Conservation (phyloP, 2,888 invertebrate genomes). For the Agelastica alni region DNA sequence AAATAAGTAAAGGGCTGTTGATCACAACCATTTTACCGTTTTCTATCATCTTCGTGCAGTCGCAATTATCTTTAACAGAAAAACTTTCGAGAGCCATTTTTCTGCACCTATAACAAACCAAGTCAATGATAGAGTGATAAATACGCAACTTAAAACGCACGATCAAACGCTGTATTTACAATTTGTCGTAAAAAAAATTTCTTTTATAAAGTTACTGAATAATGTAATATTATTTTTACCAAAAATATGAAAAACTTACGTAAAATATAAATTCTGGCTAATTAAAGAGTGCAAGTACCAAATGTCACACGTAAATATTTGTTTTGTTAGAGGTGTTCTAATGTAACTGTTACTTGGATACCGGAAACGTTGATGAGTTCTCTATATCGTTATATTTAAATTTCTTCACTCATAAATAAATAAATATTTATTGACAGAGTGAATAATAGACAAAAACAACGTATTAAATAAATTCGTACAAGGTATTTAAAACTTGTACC, state of each 20-base stretch:
- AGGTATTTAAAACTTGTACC: no score
- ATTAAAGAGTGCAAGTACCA: conserved; percentile 19
- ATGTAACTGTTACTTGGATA: no score
- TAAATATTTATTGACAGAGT: no score
- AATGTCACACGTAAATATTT: conserved; percentile 15
- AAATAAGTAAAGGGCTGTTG: conserved; percentile 23
- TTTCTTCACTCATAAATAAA: no score
- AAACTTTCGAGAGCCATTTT: conserved; percentile 26
- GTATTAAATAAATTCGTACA: no score
- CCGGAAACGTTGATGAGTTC: no score
- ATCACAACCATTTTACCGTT: conserved; percentile 22
- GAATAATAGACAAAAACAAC: no score
- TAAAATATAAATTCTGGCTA: conserved; percentile 1
- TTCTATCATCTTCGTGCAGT: conserved; percentile 24
- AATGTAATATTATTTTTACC: not conserved
- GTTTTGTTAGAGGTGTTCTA: no score
- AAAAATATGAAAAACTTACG: conserved; percentile 14
- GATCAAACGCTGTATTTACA: no score
- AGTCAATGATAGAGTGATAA: conserved; percentile 26
- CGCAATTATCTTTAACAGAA: conserved; percentile 20
- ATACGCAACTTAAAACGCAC: not conserved
- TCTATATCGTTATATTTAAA: no score
- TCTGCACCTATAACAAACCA: conserved; percentile 25
- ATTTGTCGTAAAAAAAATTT: not conserved
- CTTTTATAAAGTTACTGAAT: not conserved